These are phyloP conservation scores for Sardina pilchardus DNA, from an alignment of 2,113 vertebrate species.

Conservation along the genomic window DNA sequence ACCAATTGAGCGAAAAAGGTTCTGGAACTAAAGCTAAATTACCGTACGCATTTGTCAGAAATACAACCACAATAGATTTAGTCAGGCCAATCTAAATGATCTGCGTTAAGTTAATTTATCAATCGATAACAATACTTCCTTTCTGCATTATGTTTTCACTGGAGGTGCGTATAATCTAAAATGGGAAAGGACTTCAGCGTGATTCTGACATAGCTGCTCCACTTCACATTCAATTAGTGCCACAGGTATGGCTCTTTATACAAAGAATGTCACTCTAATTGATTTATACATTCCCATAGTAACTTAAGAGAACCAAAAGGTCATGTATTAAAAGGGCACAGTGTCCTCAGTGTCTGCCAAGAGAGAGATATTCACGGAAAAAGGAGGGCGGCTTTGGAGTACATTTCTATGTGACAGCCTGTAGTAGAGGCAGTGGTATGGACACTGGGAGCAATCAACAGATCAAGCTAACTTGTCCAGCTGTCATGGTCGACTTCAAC, in stretches of 20 bases:
- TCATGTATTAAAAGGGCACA: slow-evolving; percentile 34
- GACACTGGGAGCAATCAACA: slow-evolving; percentile 38
- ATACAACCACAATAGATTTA: background rate
- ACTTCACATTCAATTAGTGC: slow-evolving; percentile 42
- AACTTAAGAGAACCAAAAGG: slow-evolving; percentile 42
- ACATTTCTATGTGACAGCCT: slow-evolving; percentile 20
- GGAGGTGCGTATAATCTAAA: slow-evolving; percentile 32
- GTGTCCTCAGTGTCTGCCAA: slow-evolving; percentile 28
- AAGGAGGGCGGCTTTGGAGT: slow-evolving; percentile 33
- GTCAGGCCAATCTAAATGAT: background rate
- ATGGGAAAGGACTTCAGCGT: slow-evolving; percentile 18
- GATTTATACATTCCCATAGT: slow-evolving; percentile 49
- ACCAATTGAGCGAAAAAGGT: background rate
- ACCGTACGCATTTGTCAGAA: background rate
- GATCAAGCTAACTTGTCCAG: slow-evolving; percentile 30
- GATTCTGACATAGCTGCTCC: slow-evolving; percentile 2
- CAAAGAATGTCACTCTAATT: slow-evolving; percentile 42
- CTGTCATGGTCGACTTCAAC: background rate
- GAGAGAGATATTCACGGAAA: slow-evolving; percentile 9
- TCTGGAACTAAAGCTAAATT: background rate
- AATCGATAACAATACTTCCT: background rate
- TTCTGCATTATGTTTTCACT: slow-evolving; percentile 26
- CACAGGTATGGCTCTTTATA: slow-evolving; percentile 28
- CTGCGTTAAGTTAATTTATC: background rate
- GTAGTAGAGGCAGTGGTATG: background rate